Evolutionary conservation across 92 coral and sea anemone genomes (phyloP).

Genomic region (Bergia puertoricense): DNA sequence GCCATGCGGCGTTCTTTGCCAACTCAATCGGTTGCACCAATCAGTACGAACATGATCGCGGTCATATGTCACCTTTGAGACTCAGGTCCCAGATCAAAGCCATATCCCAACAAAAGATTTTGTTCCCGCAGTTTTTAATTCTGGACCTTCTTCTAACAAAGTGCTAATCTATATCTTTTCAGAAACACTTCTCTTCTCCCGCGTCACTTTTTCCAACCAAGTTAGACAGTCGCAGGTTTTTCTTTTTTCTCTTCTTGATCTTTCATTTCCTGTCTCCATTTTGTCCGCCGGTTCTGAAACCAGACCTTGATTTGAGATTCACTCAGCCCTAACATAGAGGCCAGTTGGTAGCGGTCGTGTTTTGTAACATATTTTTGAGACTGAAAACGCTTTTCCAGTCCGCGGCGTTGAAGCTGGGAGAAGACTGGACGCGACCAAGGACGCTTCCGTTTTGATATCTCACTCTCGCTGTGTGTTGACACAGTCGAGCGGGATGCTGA

Average conservation of each 20-base stretch:
- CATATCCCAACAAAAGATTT: not conserved
- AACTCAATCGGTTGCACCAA: not conserved
- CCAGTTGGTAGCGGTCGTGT: conserved; percentile 89
- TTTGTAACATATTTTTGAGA: conserved; percentile 89
- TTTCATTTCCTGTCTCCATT: conserved; percentile 75
- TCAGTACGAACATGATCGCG: not conserved
- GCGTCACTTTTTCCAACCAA: not conserved
- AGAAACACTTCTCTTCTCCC: not conserved
- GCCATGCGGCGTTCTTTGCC: not conserved
- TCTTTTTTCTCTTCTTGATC: conserved; percentile 46
- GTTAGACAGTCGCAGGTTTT: not conserved
- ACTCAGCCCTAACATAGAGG: conserved; percentile 86
- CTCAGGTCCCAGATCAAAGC: not conserved
- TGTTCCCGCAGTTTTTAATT: not conserved
- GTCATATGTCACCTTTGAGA: not conserved
- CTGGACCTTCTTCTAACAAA: not conserved
- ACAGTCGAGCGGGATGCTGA: not conserved
- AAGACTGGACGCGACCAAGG: conserved; percentile 97
- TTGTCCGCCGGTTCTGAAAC: conserved; percentile 98
- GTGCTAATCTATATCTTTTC: not conserved
- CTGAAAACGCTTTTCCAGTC: conserved; percentile 90
- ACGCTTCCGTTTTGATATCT: conserved; percentile 25
- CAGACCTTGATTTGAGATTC: conserved; percentile 98
- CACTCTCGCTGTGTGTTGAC: not conserved
- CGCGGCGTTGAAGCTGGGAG: conserved; percentile 89